Base-by-base conservation (phyloP, 2,113 vertebrate species). In the Lota lota region DNA sequence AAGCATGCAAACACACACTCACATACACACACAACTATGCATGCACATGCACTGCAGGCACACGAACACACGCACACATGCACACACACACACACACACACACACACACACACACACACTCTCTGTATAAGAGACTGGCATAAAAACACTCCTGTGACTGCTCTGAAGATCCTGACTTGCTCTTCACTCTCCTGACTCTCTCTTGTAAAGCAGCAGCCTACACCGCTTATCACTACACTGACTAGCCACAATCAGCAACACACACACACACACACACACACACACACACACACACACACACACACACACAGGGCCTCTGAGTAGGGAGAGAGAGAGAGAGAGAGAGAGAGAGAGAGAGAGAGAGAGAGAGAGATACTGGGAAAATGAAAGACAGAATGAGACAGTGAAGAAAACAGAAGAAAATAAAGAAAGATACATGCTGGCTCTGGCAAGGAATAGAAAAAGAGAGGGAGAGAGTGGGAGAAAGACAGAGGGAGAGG, bases 141-240 rank as follows among this genome's bases (percentile, higher is more conserved):
- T n/a, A n/a, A n/a, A n/a, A n/a, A n/a, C n/a, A n/a, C n/a, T 82
- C 80, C 85, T 88, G 81, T 79, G 85, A 86, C 85, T 87, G 73
- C 72, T 79, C 87, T 87, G 87, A 77, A 85, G 85, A 84, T 87
- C 83, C 78, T 72, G 79, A 83, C 87, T 83, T n/a, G n/a, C 77
- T 83, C 87, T 72, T 80, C 72, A 77, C 79, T 82, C 80, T 86
- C 28, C 28, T 28, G 28, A 3, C 28, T 5, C n/a, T 78, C 79
- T 82, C 80, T 86, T 88, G 83, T 88, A 83, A 85, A 89, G 87
- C 63, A 75, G 69, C 78, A 85, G 82, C 81, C 80, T 80, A 72
- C 79, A 84, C 69, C 28, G 66, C 66, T 87, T 87, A 84, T 88
- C 82, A 70, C 82, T 77, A 75, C 79, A 79, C 72, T 75, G 72